Evolutionary conservation across 2,113 vertebrate species (phyloP), one percentile per base, ranked within the genome.

Genomic region (Alligator mississippiensis): DNA sequence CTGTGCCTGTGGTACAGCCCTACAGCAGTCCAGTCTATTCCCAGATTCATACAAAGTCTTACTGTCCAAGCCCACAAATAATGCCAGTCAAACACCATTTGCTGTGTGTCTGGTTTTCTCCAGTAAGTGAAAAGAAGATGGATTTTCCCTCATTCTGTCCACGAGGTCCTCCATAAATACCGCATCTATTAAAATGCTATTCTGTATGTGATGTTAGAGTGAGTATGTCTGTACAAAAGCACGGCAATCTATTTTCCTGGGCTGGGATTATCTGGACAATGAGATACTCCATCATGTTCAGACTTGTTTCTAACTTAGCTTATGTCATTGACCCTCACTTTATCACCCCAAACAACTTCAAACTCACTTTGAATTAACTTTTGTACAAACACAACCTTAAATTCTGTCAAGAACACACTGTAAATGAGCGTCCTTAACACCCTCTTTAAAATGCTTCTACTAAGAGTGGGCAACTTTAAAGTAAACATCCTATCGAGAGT

Each of bases 371-470:
- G 4, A 92, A 77, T 82, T 81, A 84, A 3, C 25, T 66, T 22
- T 54, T 55, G 38, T 34, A 84, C 60, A 76, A 76, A 55, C n/a
- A n/a, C 4, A 28, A 83, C 81, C 90, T 94, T 77, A 61, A 82
- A 80, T 4, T 34, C 6, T 75, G 7, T n/a, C 68, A 83, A 2
- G 82, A 93, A 86, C 60, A 6, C 8, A 64, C 5, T 57, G 22
- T 91, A 93, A 82, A 57, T 59, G 90, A 81, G 25, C 15, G 3
- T 54, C 22, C 18, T 75, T n/a, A 30, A 87, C 77, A 91, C 13
- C 47, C 78, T 11, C 34, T 87, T 77, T 28, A 11, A 80, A 59
- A 76, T 34, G 30, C 19, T 83, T 85, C 24, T 60, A 5, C 11
- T 3, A 91, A 59, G n/a, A 34, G 47, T 15, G 11, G 5, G 11